Conservation (phyloP, 2,797 vertebrate genomes). For the Spinus pinus region DNA sequence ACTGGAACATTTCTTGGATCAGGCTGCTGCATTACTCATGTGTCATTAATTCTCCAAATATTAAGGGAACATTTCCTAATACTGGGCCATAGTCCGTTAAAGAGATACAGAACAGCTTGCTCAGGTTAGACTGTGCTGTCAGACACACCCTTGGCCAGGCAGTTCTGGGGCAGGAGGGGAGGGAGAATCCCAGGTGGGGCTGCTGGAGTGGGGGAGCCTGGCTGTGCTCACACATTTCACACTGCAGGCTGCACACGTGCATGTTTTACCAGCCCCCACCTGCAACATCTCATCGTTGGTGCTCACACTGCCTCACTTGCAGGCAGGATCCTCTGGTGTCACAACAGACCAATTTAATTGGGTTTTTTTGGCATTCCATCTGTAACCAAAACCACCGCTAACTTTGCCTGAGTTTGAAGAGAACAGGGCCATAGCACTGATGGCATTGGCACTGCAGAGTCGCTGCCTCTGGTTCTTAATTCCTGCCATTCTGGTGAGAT, state of each 20-base stretch:
- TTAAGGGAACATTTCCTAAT: conserved; percentile 44
- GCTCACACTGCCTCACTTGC: not conserved
- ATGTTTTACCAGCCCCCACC: not conserved
- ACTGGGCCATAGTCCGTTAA: not conserved
- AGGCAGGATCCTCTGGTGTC: not conserved
- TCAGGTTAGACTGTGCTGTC: not conserved
- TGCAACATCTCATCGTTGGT: not conserved
- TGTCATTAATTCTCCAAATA: conserved; percentile 17
- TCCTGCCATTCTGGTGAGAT: not conserved
- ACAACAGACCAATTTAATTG: not conserved
- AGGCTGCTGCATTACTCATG: conserved; percentile 46
- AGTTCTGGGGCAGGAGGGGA: not conserved
- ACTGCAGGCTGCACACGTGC: fast-evolving
- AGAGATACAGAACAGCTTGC: not conserved
- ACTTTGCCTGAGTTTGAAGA: not conserved
- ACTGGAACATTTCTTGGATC: conserved; percentile 49
- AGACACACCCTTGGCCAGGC: not conserved
- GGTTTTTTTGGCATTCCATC: not conserved
- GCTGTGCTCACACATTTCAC: not conserved
- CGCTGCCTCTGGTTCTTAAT: not conserved
- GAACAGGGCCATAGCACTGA: fast-evolving
- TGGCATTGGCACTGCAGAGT: not conserved
- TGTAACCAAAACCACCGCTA: not conserved
- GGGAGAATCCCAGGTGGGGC: not conserved
- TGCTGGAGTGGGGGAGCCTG: not conserved